phyloP scores from a whole-genome alignment of 2,797 vertebrate genomes.

The Chanos chanos region DNA sequence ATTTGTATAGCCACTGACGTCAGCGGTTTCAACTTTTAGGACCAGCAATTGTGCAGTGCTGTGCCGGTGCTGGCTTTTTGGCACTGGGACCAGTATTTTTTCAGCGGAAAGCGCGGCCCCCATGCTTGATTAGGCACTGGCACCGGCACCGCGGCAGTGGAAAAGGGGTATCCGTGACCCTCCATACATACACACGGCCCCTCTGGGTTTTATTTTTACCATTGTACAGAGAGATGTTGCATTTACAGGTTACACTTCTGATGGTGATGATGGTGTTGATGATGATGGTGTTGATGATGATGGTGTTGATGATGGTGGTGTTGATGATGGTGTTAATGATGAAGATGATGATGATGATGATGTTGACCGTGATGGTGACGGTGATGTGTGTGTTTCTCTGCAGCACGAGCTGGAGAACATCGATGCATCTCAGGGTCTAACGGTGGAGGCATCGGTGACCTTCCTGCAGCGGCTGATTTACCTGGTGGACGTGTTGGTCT shows the following conservation, averaged over 20 bases:
- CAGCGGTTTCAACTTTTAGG: too few species aligned
- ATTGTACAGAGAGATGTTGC: background rate
- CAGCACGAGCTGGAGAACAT: slow-evolving; percentile 94
- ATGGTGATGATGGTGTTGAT: background rate
- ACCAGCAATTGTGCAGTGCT: too few species aligned
- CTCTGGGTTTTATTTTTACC: too few species aligned
- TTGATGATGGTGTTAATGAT: background rate
- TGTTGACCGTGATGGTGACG: background rate
- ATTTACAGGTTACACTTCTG: background rate
- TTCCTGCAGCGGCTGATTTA: slow-evolving; percentile 91
- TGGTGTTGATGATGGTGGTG: background rate
- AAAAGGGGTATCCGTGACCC: too few species aligned
- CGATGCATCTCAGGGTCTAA: slow-evolving; percentile 89
- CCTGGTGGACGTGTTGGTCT: slow-evolving; percentile 95
- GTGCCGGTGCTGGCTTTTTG: too few species aligned
- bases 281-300: background rate
- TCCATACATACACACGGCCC: too few species aligned
- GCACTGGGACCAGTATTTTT: too few species aligned
- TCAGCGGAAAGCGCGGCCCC: too few species aligned
- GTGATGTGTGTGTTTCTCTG: background rate
- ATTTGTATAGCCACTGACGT: too few species aligned
- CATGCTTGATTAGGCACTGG: too few species aligned
- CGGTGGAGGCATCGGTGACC: slow-evolving; percentile 86
- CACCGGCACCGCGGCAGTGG: too few species aligned
- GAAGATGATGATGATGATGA: background rate